Percentiles rank a stretch among this genome's conserved stretches.
Evolutionary conservation across 2,888 invertebrate species (phyloP).

Genomic region (Cheilosia soror): DNA sequence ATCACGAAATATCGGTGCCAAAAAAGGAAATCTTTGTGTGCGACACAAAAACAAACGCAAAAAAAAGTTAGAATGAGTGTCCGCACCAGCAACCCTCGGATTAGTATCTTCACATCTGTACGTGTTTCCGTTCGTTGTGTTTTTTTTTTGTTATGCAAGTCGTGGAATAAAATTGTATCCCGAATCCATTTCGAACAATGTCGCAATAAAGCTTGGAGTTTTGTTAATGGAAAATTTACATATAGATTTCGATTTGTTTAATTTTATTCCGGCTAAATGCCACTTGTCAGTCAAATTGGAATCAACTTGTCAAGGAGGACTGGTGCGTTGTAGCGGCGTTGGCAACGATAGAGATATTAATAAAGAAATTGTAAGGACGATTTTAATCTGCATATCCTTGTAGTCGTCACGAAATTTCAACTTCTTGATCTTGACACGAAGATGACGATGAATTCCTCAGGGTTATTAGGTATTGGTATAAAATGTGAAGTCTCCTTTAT

Average conservation of each 20-base stretch:
- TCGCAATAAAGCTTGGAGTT: conserved; percentile 63
- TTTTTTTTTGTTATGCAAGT: conserved; percentile 20
- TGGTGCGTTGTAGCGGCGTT: conserved; percentile 35
- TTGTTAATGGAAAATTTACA: conserved; percentile 72
- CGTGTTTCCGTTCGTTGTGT: conserved; percentile 45
- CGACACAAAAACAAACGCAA: conserved; percentile 38
- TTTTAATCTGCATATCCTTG: conserved; percentile 73
- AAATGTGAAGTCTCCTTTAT: conserved; percentile 5
- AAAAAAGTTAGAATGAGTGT: conserved; percentile 36
- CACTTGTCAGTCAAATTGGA: conserved; percentile 75
- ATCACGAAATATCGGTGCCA: conserved; percentile 71
- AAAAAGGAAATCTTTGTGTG: conserved; percentile 63
- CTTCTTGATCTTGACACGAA: conserved; percentile 57
- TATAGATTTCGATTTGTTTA: conserved; percentile 75
- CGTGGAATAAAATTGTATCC: conserved; percentile 53
- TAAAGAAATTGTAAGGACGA: conserved; percentile 63
- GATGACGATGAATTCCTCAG: conserved; percentile 60
- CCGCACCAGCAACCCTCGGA: conserved; percentile 68
- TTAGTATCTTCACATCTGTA: conserved; percentile 74
- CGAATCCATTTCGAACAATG: conserved; percentile 56
- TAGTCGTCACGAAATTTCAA: conserved; percentile 64
- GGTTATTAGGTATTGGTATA: conserved; percentile 45
- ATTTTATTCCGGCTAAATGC: conserved; percentile 74
- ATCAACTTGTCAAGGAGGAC: conserved; percentile 70
- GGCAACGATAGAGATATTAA: conserved; percentile 48